Evolutionary conservation across 2,888 invertebrate genomes (phyloP).

Genomic region (Dryocosmus kuriphilus): DNA sequence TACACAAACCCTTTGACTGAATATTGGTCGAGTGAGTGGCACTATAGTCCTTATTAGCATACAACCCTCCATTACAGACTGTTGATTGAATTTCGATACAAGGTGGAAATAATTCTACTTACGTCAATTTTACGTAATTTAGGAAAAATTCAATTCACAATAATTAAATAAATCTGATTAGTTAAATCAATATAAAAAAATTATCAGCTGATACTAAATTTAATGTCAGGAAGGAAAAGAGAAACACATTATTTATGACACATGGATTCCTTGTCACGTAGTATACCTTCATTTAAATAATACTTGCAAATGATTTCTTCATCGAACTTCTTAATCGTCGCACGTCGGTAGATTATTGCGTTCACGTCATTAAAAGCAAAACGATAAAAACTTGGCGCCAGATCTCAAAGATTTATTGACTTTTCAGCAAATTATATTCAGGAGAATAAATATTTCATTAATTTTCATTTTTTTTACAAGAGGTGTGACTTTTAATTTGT

Average conservation of each 20-base stretch:
- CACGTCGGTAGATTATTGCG: conserved; percentile 13
- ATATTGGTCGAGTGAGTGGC: not conserved
- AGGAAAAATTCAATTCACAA: not conserved
- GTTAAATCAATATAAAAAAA: not conserved
- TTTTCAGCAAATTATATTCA: too few species aligned
- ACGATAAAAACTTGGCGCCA: not conserved
- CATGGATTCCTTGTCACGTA: conserved; percentile 11
- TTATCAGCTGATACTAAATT: not conserved
- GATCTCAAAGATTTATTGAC: too few species aligned
- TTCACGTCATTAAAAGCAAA: not conserved
- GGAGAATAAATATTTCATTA: too few species aligned
- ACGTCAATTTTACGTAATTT: not conserved
- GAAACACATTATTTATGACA: not conserved
- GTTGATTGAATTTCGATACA: not conserved
- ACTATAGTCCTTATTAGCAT: not conserved
- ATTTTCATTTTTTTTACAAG: too few species aligned
- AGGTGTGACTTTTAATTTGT: too few species aligned
- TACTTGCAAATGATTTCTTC: conserved; percentile 29
- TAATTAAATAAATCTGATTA: too few species aligned
- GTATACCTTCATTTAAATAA: conserved; percentile 27
- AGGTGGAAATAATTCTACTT: not conserved
- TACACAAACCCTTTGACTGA: not conserved
- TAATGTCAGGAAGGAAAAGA: not conserved
- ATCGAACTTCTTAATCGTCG: conserved; percentile 16
- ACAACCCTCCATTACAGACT: not conserved